Percentiles rank a stretch among this genome's conserved stretches.
These are phyloP conservation scores for Stenotaenia linearis DNA, from an alignment of 2,888 invertebrate species.

Conservation along the genomic window DNA sequence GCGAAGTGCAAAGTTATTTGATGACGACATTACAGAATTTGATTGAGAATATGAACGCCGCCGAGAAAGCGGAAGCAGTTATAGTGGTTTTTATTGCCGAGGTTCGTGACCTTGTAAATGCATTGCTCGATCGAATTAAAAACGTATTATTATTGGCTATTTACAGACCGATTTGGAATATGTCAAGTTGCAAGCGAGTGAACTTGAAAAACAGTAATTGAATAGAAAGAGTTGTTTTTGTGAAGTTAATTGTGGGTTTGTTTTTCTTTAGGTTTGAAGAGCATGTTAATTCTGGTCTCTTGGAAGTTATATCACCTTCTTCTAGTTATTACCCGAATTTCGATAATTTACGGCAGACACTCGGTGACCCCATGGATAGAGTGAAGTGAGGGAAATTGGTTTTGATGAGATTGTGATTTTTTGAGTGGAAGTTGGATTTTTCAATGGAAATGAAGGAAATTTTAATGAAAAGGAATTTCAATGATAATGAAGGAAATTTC, in stretches of 20 bases:
- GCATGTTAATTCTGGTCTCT: slow-evolving; percentile 69
- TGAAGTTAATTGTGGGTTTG: not conserved
- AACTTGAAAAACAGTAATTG: slow-evolving; percentile 68
- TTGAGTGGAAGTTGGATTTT: too few relatives aligned
- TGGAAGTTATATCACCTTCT: slow-evolving; percentile 84
- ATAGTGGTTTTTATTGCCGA: slow-evolving; percentile 85
- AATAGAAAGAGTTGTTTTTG: not conserved
- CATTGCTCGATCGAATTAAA: not conserved
- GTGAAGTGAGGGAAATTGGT: slow-evolving; percentile 49
- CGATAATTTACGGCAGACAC: slow-evolving; percentile 64
- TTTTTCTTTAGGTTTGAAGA: slow-evolving; percentile 60
- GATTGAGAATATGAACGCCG: slow-evolving; percentile 66
- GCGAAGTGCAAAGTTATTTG: slow-evolving; percentile 81
- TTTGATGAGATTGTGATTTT: too few relatives aligned
- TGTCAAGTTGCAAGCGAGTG: slow-evolving; percentile 65
- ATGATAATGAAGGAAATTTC: too few relatives aligned
- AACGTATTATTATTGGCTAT: slow-evolving; percentile 35
- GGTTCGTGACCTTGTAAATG: slow-evolving; percentile 37
- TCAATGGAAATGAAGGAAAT: too few relatives aligned
- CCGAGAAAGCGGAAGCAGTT: slow-evolving; percentile 68
- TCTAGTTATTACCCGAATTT: slow-evolving; percentile 82
- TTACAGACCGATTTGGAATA: slow-evolving; percentile 67
- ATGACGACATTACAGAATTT: slow-evolving; percentile 78
- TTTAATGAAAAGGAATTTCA: too few relatives aligned
- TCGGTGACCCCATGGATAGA: slow-evolving; percentile 79